Evolutionary conservation across 2,797 vertebrate species (phyloP), one percentile per base, ranked within the genome.

Genomic region (Anguilla obscura): DNA sequence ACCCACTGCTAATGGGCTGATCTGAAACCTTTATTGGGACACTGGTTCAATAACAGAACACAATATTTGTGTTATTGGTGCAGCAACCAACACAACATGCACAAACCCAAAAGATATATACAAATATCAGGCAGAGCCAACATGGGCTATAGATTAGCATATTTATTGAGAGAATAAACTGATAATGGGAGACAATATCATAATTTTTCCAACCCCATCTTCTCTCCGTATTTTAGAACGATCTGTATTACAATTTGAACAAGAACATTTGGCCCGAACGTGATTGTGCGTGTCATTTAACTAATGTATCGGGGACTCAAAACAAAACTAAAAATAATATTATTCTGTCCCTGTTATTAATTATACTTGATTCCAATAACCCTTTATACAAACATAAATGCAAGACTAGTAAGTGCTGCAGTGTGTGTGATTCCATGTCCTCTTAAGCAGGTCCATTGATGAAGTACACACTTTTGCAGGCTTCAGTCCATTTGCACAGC

Each of bases 211-310:
- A 86, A 83, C 27, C 54, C 88, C 87, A 69, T 74, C 58, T 91
- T 85, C 85, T 93, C 89, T 93, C 63, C 93, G 92, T 85, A 88
- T 45, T 84, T 76, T 66, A 88, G 2, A 54, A 84, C 27, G 6
- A 27, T 84, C 50, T 6, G 30, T 60, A 84, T 92, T 94, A 94
- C 93, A 94, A 92, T 93, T 94, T 93, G 92, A 93, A 94, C 91
- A 93, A 90, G 80, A 91, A 89, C 89, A 91, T 83, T 56, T 1
- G 89, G 60, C 92, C 63, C 87, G 85, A 91, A 84, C 87, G 90
- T 91, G 89, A 91, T 90, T 69, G 79, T 90, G 90, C 87, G 86
- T 91, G 87, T 80, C 88, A 90, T 84, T 89, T 88, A 69, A 92
- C 86, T 80, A 90, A 92, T 60, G 90, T 87, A 90, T 89, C 86